Percentiles rank a stretch among this genome's conserved stretches.
Evolutionary conservation across 2,888 invertebrate species (phyloP).

Genomic region (Eurytoma adleriae): DNA sequence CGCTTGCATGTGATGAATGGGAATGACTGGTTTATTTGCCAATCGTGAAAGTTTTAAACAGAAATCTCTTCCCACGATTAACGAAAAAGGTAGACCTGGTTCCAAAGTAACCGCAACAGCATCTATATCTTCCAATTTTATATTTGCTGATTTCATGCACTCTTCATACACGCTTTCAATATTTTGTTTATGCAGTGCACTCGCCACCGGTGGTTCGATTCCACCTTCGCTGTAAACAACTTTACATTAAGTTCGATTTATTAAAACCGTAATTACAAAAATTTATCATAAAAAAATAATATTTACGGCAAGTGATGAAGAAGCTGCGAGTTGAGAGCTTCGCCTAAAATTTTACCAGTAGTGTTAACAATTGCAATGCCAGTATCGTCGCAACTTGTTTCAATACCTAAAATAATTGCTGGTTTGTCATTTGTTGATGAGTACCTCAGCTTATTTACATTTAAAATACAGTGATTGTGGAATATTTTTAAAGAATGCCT

Average conservation of each 20-base stretch:
- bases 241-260: constrained; percentile 18
- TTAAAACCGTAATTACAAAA: neutral
- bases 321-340: constrained; percentile 89
- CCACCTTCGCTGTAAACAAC: constrained; percentile 84
- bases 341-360: constrained; percentile 85
- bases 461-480: neutral
- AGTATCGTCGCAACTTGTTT: constrained; percentile 99
- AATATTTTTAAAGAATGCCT: neutral
- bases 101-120: constrained; percentile 94
- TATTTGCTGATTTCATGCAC: constrained; percentile 81
- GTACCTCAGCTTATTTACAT: neutral
- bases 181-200: constrained; percentile 86
- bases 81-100: constrained; percentile 89
- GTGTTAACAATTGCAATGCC: constrained; percentile 91
- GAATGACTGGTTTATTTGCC: constrained; percentile 89
- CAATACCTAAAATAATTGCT: constrained; percentile 88
- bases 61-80: constrained; percentile 89
- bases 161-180: constrained; percentile 85
- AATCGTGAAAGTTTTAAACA: constrained; percentile 85
- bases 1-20: constrained; percentile 99
- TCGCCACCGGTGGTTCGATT: constrained; percentile 92
- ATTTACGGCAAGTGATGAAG: constrained; percentile 83
- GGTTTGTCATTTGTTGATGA: constrained; percentile 51
- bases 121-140: constrained; percentile 83
- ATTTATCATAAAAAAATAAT: constrained; percentile 14